Base-by-base conservation (phyloP, 1,140 invertebrate genomes). In the Drosophila navojoa region DNA sequence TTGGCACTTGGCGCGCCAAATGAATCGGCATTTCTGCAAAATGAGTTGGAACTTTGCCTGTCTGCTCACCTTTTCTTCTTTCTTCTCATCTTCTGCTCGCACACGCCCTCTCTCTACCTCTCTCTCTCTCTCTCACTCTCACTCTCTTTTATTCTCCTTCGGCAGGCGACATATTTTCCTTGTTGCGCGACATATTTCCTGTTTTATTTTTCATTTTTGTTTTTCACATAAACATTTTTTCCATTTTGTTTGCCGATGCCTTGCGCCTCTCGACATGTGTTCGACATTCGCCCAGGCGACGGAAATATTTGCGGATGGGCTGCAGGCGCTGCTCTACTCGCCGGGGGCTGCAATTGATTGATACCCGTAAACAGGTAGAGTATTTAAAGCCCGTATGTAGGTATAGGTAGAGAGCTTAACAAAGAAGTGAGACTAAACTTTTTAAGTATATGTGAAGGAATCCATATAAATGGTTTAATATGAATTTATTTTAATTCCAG, bases 221-320 rank as follows among this genome's bases (percentile, higher is more conserved):
- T 87, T 67, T 87, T 71, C 76, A 87, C 79, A 76, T 73, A 79
- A 16, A 45, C 35, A 45, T 45, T 79, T 87, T 59, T 87, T 82
- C 79, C 76, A 87, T 87, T 87, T 86, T 76, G 78, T 59, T 86
- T 85, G 81, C 67, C 81, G 81, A 77, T 81, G 79, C 79, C 75
- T 87, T 82, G 79, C 79, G 68, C 76, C 76, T 79, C 32, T 82
- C 79, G 79, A 86, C 82, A 87, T 82, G 79, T 87, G 82, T 86
- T 87, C 79, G 82, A 74, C 77, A 87, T 87, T 79, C 87, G 84
- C 82, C 79, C 70, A 66, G 72, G 59, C 72, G 75, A 71, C 40
- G 35, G 42, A 58, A 59, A 45, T 35, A 10, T 25, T 40, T 57
- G 57, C 25, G 35, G 19, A 38, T 3, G 16, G 38, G 4, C 15